These are phyloP conservation scores for Muscidifurax raptorellus DNA, from an alignment of 1,140 invertebrate genomes.

Conservation along the genomic window DNA sequence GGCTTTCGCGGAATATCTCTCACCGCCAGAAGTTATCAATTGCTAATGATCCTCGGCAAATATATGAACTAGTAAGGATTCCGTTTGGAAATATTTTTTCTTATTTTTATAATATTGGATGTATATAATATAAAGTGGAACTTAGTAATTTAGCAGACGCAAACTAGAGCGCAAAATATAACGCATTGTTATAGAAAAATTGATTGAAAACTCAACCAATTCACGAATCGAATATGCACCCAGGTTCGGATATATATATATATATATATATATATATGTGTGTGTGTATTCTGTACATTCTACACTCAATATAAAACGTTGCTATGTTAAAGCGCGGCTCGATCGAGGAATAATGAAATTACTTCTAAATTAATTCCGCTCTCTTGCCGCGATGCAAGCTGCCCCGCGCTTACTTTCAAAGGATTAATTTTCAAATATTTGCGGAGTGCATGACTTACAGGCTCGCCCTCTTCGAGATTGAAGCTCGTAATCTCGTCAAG, in stretches of 20 bases:
- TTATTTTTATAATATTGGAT: too few relatives aligned
- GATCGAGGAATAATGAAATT: conserved; percentile 5
- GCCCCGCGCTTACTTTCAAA: conserved; percentile 22
- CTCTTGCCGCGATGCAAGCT: not conserved
- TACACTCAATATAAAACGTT: not conserved
- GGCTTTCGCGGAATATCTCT: not conserved
- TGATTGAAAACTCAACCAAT: not conserved
- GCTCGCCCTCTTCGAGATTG: not conserved
- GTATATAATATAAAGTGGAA: too few relatives aligned
- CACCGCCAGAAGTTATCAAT: conserved; percentile 21
- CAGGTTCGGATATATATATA: too few relatives aligned
- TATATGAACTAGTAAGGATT: not conserved
- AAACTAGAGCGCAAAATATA: too few relatives aligned
- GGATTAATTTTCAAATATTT: conserved; percentile 40
- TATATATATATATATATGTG: too few relatives aligned
- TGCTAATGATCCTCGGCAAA: conserved; percentile 15
- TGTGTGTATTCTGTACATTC: not conserved
- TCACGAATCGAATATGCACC: not conserved
- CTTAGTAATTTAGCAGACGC: too few relatives aligned
- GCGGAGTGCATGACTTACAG: not conserved
- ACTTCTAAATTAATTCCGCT: conserved; percentile 5
- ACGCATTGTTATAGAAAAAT: not conserved
- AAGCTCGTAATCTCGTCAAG: conserved; percentile 21
- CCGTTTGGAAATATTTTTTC: not conserved
- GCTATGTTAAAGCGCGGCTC: not conserved